Percentiles rank a stretch among this genome's conserved stretches.
Conservation (phyloP, 1,140 invertebrate species). For the Chlorops oryzae region DNA sequence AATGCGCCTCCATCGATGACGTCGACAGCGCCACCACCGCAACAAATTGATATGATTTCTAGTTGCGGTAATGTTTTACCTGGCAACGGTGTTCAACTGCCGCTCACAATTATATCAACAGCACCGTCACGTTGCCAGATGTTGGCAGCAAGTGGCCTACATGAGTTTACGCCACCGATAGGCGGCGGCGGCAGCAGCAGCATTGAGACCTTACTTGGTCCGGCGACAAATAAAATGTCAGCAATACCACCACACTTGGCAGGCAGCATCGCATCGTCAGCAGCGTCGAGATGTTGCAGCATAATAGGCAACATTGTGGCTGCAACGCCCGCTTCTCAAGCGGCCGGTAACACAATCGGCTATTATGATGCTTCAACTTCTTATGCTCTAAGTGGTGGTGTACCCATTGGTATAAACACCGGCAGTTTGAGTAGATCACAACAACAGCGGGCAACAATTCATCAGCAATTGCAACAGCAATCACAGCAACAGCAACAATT, state of each 20-base stretch:
- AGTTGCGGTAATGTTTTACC: too few species aligned
- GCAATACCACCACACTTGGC: background rate
- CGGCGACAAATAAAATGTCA: background rate
- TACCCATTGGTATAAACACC: conserved; percentile 17
- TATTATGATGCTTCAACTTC: conserved; percentile 32
- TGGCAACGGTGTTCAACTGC: conserved; percentile 26
- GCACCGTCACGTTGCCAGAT: conserved; percentile 38
- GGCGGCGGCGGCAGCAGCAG: conserved; percentile 19
- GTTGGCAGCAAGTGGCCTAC: conserved; percentile 12
- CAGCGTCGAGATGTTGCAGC: conserved; percentile 37
- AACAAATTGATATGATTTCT: conserved; percentile 1
- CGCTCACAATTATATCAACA: conserved; percentile 45
- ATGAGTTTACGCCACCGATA: too few species aligned
- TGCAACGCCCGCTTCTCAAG: conserved; percentile 4
- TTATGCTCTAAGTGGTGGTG: background rate
- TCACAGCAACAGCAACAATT: conserved; percentile 17
- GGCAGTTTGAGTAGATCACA: conserved; percentile 34
- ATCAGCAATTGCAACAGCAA: conserved; percentile 25
- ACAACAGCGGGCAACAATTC: conserved; percentile 11
- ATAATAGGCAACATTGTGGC: conserved; percentile 19
- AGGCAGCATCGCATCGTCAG: conserved; percentile 18
- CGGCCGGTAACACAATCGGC: conserved; percentile 12
- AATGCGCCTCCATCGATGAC: conserved; percentile 6
- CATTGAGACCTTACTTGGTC: conserved; percentile 31
- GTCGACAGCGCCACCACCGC: background rate